Evolutionary conservation across 1,140 invertebrate species (phyloP).

Genomic region (Bombus sylvicola): DNA sequence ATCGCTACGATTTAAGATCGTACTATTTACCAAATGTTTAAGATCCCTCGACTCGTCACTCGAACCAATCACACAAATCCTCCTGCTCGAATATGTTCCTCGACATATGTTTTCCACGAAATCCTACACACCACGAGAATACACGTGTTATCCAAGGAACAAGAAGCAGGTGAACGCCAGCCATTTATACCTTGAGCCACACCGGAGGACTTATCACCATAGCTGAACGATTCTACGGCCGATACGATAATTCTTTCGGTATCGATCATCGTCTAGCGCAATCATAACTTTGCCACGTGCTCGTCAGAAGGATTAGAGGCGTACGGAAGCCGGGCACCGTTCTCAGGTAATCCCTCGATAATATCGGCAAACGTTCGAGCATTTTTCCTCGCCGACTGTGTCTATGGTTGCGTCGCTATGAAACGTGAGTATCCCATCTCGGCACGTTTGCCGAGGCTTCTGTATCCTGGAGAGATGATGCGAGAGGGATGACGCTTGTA

Average conservation of each 20-base stretch:
- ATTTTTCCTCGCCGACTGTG: conserved; percentile 40
- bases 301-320: conserved; percentile 47
- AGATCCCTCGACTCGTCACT: no score
- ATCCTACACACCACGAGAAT: no score
- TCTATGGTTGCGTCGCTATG: conserved; percentile 27
- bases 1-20: no score
- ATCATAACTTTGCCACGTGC: conserved; percentile 48
- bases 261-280: conserved; percentile 23
- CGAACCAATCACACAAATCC: no score
- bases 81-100: no score
- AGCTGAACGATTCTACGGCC: not conserved
- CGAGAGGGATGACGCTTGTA: conserved; percentile 49
- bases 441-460: conserved; percentile 35
- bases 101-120: no score
- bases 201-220: not conserved
- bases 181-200: not conserved
- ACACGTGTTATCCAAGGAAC: no score
- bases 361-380: conserved; percentile 60
- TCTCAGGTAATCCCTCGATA: conserved; percentile 57
- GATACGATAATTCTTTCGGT: conserved; percentile 8
- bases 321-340: conserved; percentile 14
- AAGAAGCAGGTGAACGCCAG: not conserved
- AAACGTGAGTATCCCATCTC: conserved; percentile 61
- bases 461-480: conserved; percentile 9
- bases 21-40: no score